Conservation (phyloP, 2,113 vertebrate genomes). For the Cygnus buccinator region DNA sequence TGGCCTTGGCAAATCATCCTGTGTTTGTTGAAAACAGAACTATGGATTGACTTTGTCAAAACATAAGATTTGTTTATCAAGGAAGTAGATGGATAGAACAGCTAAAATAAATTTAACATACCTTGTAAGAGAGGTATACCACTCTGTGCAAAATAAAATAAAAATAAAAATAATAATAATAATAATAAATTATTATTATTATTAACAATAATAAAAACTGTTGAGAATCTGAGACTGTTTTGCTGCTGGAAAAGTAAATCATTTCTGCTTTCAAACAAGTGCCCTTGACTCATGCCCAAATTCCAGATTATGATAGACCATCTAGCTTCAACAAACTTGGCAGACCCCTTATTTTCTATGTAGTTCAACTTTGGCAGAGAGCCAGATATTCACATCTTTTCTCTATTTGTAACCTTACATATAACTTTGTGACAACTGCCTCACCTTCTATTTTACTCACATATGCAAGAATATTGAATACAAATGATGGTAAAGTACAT, state of each 20-base stretch:
- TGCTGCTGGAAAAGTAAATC: background rate
- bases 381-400: background rate
- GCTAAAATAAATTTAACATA: background rate
- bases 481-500: background rate
- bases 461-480: background rate
- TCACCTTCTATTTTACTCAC: background rate
- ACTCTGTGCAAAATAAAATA: background rate
- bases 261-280: background rate
- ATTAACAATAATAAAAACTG: background rate
- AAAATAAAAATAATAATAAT: too few species aligned
- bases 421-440: background rate
- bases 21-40: background rate
- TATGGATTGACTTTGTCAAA: background rate
- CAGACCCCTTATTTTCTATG: background rate
- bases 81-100: background rate
- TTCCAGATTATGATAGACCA: background rate
- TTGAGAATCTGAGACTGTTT: background rate
- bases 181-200: too few species aligned
- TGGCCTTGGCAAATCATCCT: background rate
- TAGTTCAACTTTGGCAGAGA: background rate
- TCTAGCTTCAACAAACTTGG: background rate
- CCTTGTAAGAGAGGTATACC: background rate
- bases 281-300: background rate
- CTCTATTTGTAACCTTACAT: background rate
- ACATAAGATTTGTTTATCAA: background rate